phyloP scores from a whole-genome alignment of 2,113 vertebrate genomes.

The Origma solitaria region DNA sequence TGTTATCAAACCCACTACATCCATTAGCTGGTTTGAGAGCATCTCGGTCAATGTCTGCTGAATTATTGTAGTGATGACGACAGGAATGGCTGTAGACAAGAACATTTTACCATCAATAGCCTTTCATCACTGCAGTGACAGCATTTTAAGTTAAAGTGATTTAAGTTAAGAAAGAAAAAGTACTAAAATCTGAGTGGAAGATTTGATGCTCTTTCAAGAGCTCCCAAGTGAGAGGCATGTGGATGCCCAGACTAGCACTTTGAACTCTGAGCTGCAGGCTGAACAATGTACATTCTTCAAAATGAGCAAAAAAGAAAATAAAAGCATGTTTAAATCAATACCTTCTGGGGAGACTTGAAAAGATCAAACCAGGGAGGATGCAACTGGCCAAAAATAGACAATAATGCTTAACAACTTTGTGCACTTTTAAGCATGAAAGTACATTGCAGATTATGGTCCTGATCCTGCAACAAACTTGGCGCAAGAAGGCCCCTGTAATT shows the following conservation, averaged over 20 bases:
- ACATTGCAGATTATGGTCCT: background rate
- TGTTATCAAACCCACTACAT: background rate
- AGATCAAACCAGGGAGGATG: conserved; percentile 6
- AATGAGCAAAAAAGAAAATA: conserved; percentile 15
- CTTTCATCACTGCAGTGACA: conserved; percentile 9
- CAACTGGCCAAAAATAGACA: conserved; percentile 11
- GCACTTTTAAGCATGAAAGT: background rate
- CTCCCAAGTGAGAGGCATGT: background rate
- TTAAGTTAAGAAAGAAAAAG: conserved; percentile 20
- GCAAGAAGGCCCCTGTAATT: background rate
- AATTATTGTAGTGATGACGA: conserved; percentile 4
- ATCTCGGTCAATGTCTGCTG: background rate
- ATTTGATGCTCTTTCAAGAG: background rate
- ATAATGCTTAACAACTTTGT: background rate
- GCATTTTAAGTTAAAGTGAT: conserved; percentile 13
- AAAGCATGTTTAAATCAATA: conserved; percentile 36
- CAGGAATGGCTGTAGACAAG: background rate
- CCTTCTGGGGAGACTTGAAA: conserved; percentile 22
- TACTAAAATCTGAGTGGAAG: background rate
- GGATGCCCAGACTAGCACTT: background rate
- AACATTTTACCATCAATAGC: conserved; percentile 14
- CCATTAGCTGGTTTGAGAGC: conserved; percentile 24
- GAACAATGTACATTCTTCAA: background rate
- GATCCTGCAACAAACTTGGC: background rate
- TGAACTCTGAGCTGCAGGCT: conserved; percentile 9